These are phyloP conservation scores for Ophion ellenae DNA, from an alignment of 2,888 invertebrate species.

Conservation along the genomic window DNA sequence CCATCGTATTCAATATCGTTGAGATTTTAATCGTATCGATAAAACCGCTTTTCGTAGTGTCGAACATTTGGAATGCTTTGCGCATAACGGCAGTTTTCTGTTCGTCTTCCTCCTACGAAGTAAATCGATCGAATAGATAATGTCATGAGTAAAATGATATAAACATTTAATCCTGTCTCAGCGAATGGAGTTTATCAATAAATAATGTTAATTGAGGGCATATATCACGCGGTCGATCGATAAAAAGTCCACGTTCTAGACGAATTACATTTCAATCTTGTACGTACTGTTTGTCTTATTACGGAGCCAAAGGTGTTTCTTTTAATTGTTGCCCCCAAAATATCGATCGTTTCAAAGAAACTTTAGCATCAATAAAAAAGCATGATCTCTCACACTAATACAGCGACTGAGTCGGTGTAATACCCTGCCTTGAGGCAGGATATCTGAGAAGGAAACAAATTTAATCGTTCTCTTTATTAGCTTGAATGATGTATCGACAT, in stretches of 20 bases:
- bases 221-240: background rate
- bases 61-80: conserved; percentile 98
- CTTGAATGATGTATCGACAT: too few species aligned
- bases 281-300: background rate
- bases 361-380: background rate
- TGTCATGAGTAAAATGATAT: background rate
- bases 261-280: background rate
- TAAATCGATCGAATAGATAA: background rate
- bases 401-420: too few species aligned
- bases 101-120: conserved; percentile 87
- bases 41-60: conserved; percentile 95
- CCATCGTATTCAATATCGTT: conserved; percentile 97
- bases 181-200: too few species aligned
- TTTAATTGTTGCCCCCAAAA: background rate
- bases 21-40: conserved; percentile 96
- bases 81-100: conserved; percentile 95
- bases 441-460: too few species aligned
- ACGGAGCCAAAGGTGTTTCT: background rate
- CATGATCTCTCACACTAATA: background rate
- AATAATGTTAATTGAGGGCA: background rate
- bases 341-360: background rate
- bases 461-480: too few species aligned
- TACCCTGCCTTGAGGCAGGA: too few species aligned
- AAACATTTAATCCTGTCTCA: background rate
- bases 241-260: background rate